phyloP scores from a whole-genome alignment of 2,113 vertebrate genomes.

The Mormyrus lacerda region DNA sequence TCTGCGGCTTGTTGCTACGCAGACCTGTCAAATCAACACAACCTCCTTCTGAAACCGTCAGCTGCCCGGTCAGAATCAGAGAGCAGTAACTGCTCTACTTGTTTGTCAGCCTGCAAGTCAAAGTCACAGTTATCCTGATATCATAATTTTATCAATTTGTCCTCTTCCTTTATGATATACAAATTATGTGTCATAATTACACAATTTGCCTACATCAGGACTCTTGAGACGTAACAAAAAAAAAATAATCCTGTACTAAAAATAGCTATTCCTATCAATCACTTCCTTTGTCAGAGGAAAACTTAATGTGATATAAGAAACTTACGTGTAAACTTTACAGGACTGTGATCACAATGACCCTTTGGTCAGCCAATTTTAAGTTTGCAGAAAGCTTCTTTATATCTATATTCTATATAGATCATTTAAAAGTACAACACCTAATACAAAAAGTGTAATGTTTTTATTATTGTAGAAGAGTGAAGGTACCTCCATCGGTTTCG shows the following conservation, averaged over 20 bases:
- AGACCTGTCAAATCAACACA: neutral
- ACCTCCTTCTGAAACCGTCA: neutral
- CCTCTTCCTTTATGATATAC: neutral
- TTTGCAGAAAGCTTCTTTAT: neutral
- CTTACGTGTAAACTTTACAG: neutral
- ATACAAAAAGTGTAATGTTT: neutral
- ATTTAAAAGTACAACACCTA: neutral
- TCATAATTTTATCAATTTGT: neutral
- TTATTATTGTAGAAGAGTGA: neutral
- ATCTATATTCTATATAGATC: too few species aligned
- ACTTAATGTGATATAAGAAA: neutral
- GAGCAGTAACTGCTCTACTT: neutral
- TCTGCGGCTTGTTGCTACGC: neutral
- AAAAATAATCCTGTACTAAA: neutral
- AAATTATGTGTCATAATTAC: neutral
- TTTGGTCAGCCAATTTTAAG: neutral
- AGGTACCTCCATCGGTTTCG: neutral
- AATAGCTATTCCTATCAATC: neutral
- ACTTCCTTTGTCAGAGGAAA: neutral
- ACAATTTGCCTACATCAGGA: neutral
- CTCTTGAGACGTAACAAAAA: neutral
- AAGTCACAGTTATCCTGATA: neutral
- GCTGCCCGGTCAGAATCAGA: neutral
- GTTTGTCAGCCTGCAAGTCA: neutral
- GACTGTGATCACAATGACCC: neutral